Percentiles rank a stretch among this genome's conserved stretches.
phyloP scores from a whole-genome alignment of 2,113 vertebrate species.

The Azemiops feae region DNA sequence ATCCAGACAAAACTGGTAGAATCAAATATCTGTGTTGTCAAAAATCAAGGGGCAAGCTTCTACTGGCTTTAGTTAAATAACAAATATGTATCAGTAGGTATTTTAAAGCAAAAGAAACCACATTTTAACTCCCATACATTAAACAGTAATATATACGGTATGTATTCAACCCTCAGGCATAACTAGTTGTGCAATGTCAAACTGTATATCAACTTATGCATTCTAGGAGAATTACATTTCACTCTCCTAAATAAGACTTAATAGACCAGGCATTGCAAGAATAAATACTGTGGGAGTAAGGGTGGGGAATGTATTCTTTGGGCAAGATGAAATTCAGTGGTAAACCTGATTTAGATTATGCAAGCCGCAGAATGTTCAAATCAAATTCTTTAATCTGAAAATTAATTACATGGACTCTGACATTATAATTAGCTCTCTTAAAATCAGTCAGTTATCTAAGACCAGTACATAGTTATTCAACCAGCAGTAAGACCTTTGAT shows the following conservation, averaged over 20 bases:
- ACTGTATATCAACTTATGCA: conserved; percentile 42
- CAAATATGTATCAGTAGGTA: conserved; percentile 62
- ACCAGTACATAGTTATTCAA: background rate
- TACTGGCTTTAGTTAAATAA: conserved; percentile 57
- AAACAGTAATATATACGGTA: conserved; percentile 44
- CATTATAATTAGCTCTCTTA: background rate
- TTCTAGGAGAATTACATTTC: conserved; percentile 20
- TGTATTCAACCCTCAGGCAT: conserved; percentile 51
- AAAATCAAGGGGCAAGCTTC: conserved; percentile 59
- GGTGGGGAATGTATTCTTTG: background rate
- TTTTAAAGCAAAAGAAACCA: conserved; percentile 51
- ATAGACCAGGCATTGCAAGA: conserved; percentile 41
- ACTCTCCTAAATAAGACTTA: conserved; percentile 24
- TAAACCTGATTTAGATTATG: conserved; percentile 1
- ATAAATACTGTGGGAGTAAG: conserved; percentile 20
- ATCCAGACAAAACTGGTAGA: conserved; percentile 60
- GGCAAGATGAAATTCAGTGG: conserved; percentile 18
- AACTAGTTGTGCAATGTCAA: conserved; percentile 38
- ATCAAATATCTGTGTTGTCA: conserved; percentile 35
- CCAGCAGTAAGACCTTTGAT: background rate
- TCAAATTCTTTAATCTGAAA: conserved; percentile 24
- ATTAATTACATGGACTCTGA: background rate
- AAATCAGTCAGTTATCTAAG: background rate
- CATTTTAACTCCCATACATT: conserved; percentile 49
- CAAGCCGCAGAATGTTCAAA: conserved; percentile 21